These are phyloP conservation scores for Amia ocellicauda DNA, from an alignment of 2,113 vertebrate species.

Conservation along the genomic window DNA sequence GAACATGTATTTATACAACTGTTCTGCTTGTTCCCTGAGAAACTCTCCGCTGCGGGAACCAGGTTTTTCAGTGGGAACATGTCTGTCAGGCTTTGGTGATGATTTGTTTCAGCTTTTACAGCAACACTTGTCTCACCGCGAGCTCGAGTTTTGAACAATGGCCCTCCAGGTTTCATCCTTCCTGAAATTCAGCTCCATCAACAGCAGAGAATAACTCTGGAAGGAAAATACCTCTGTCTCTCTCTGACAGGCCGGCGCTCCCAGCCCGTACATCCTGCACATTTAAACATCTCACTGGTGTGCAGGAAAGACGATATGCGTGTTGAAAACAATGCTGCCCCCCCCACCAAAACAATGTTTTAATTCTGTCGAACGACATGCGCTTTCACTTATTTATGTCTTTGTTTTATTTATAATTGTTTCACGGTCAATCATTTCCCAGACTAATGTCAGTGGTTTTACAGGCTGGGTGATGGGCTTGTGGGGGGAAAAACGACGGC, in stretches of 20 bases:
- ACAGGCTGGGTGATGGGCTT: too few relatives aligned
- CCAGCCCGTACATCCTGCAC: neutral
- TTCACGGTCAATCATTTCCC: too few relatives aligned
- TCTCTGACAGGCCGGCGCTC: slow-evolving; percentile 17
- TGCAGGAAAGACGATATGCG: neutral
- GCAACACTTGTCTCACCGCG: slow-evolving; percentile 11
- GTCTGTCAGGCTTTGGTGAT: slow-evolving; percentile 9
- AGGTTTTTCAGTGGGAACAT: slow-evolving; percentile 12
- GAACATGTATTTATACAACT: too few relatives aligned
- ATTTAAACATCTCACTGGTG: slow-evolving; percentile 8
- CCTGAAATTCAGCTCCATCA: slow-evolving; percentile 19
- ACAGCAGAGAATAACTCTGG: slow-evolving; percentile 14
- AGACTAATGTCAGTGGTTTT: too few relatives aligned
- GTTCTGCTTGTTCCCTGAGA: slow-evolving; percentile 2
- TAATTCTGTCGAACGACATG: too few relatives aligned
- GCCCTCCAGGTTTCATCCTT: slow-evolving; percentile 24
- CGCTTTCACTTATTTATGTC: too few relatives aligned
- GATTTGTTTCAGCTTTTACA: slow-evolving; percentile 22
- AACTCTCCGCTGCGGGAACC: too few relatives aligned
- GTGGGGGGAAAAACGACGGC: neutral
- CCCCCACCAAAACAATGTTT: too few relatives aligned
- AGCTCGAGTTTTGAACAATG: slow-evolving; percentile 20
- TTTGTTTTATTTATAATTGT: too few relatives aligned
- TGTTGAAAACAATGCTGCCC: too few relatives aligned
- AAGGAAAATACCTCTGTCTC: slow-evolving; percentile 5